Evolutionary conservation across 2,888 invertebrate species (phyloP), one percentile per base, ranked within the genome.

Genomic region (Caradrina kadenii): DNA sequence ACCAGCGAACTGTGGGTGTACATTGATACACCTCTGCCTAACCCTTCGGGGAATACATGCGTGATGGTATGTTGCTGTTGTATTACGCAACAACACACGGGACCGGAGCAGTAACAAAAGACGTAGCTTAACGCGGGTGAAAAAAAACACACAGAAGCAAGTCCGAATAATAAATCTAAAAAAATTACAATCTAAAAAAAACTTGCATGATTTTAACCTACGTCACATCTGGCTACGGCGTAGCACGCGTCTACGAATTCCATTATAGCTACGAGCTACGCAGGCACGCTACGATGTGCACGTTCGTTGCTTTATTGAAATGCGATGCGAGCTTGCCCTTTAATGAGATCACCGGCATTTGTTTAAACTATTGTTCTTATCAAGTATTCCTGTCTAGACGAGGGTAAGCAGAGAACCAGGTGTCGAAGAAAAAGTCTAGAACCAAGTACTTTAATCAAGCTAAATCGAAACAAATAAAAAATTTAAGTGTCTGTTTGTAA

Each of bases 231-330:
- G 55, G 19, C 82, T 78, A 69, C 54, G 60, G 10, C 78, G 73
- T 78, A 78, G 76, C 76, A 19, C 45, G 31, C 67, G 55, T 58
- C 82, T 82, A 82, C 82, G 84, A 83, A 82, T 83, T 76, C 72
- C 82, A 83, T 82, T 83, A 82, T 49, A 35, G 74, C 74, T 79
- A 79, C 80, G 80, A 72, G 75, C 69, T 77, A 80, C 77, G 77
- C 65, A 68, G 83, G 80, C 77, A 78, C 71, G 73, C 76, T 81
- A 83, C 79, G 82, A 65, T 62, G 55, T 76, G 73, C 69, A 69
- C 72, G 82, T 64, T 45, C 70, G 72, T 65, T 55, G 71, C 64
- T 63, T 65, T 72, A 82, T 81, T 82, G 73, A 74, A 81, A 83
- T 82, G 69, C 82, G 70, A 48, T 48, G 71, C 71, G 58, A 39